Evolutionary conservation across 2,113 vertebrate genomes (phyloP), one percentile per base, ranked within the genome.

Genomic region (Cebus imitator): DNA sequence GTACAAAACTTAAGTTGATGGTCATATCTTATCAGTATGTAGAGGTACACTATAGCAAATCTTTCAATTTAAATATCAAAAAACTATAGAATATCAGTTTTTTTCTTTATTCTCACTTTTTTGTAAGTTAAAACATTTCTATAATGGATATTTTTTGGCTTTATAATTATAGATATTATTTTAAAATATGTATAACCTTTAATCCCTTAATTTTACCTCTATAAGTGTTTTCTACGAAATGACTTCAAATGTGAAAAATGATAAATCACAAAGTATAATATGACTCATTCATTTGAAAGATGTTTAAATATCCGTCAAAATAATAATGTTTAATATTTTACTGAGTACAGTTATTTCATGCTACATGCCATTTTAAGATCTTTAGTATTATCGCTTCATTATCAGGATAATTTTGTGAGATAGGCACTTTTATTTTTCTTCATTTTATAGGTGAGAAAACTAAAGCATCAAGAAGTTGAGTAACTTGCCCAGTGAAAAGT

Each of bases 161-260:
- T 78, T 95, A 0, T 87, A 37, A 87, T 75, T 86, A 1, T 70
- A 83, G 13, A n/a, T 6, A 73, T 79, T 55, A 93, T 37, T 84
- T 43, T 87, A 87, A 95, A 94, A 92, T 50, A 87, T 75, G 23
- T 61, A 14, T 92, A 64, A 87, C 3, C 1, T 91, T 93, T 92
- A 58, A 87, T 12, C 21, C 57, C 84, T 86, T 92, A 72, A 85
- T 89, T 97, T 95, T 82, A 70, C 9, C 75, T 96, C 45, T 91
- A 27, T 45, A 93, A 94, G 40, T 79, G 1, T 78, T 35, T 93
- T 96, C 50, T 91, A 91, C 35, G 40, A 91, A 95, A 76, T 92
- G 27, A 93, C 80, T 80, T 70, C 37, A 92, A 82, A 79, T 92
- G 12, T 80, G 83, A 82, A 96, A 88, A 86, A 55, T 50, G 25